A percentile compares a stretch with the other conserved stretches of the same genome.
Evolutionary conservation across 2,113 vertebrate genomes (phyloP).

Genomic region (Scophthalmus maximus): DNA sequence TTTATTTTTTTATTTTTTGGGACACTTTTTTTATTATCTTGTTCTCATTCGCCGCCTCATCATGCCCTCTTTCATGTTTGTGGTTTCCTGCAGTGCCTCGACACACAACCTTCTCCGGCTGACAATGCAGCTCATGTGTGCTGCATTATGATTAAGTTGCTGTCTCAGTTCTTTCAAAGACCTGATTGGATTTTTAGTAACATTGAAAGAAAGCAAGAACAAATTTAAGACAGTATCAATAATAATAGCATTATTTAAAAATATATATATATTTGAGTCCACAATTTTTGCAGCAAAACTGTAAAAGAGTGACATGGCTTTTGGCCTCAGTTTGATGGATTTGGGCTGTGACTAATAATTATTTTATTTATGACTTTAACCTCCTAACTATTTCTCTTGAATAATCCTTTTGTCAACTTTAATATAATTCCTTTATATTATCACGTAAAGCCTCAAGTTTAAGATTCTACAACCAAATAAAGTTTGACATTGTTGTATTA

Average conservation of each 20-base stretch:
- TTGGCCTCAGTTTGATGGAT: too few species aligned
- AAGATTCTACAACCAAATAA: too few species aligned
- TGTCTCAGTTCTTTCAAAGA: slow-evolving; percentile 24
- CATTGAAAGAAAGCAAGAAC: slow-evolving; percentile 2
- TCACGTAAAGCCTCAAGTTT: too few species aligned
- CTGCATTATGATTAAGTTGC: slow-evolving; percentile 69
- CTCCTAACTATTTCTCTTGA: too few species aligned
- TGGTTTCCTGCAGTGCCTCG: slow-evolving; percentile 59
- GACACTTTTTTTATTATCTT: slow-evolving; percentile 54
- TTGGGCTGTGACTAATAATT: too few species aligned
- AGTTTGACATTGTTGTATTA: not conserved
- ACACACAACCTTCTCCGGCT: slow-evolving; percentile 52
- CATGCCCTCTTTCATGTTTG: slow-evolving; percentile 67
- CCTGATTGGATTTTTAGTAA: not conserved
- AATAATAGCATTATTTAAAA: too few species aligned
- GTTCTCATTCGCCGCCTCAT: slow-evolving; percentile 56
- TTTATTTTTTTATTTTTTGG: not conserved
- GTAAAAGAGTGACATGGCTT: too few species aligned
- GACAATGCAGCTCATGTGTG: slow-evolving; percentile 60
- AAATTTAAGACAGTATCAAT: not conserved
- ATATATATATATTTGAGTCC: too few species aligned
- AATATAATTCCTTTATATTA: too few species aligned
- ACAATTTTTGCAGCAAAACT: too few species aligned
- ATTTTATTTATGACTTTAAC: too few species aligned
- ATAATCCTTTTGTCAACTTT: too few species aligned